These are phyloP conservation scores for Notodonta ziczac DNA, from an alignment of 2,888 invertebrate species.

Conservation along the genomic window DNA sequence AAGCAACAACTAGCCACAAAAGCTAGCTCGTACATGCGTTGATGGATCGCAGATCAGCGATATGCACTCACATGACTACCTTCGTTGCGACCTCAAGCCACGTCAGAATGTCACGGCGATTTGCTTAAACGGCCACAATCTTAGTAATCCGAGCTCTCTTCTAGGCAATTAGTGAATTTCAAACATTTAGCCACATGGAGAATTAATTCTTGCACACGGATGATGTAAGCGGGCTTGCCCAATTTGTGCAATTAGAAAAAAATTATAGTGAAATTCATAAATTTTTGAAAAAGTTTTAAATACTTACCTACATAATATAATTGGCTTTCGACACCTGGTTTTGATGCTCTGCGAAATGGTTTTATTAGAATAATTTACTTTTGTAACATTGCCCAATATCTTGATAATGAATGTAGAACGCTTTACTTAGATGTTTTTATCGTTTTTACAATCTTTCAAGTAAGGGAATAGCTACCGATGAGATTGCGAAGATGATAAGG, in stretches of 20 bases:
- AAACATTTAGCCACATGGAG: conserved; percentile 32
- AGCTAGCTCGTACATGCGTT: conserved; percentile 12
- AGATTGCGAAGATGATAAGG: background rate
- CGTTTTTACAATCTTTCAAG: background rate
- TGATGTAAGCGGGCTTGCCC: background rate
- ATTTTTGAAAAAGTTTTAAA: background rate
- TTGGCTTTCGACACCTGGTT: background rate
- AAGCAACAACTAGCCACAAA: conserved; percentile 4
- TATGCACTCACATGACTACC: conserved; percentile 61
- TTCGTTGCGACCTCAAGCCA: conserved; percentile 64
- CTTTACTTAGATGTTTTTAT: too few species aligned
- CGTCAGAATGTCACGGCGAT: conserved; percentile 73
- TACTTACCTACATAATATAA: background rate
- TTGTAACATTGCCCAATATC: background rate
- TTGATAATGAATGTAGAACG: background rate
- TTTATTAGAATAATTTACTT: background rate
- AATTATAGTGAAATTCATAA: background rate
- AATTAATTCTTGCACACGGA: conserved; percentile 13
- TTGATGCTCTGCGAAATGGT: background rate
- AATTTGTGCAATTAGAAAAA: conserved; percentile 5
- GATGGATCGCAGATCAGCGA: conserved; percentile 37
- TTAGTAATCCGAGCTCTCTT: conserved; percentile 39
- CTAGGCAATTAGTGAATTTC: conserved; percentile 45
- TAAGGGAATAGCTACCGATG: too few species aligned
- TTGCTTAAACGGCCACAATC: conserved; percentile 45